A percentile compares a stretch with the other conserved stretches of the same genome.
Evolutionary conservation across 2,113 vertebrate species (phyloP).

Genomic region (Nothoprocta pentlandii): DNA sequence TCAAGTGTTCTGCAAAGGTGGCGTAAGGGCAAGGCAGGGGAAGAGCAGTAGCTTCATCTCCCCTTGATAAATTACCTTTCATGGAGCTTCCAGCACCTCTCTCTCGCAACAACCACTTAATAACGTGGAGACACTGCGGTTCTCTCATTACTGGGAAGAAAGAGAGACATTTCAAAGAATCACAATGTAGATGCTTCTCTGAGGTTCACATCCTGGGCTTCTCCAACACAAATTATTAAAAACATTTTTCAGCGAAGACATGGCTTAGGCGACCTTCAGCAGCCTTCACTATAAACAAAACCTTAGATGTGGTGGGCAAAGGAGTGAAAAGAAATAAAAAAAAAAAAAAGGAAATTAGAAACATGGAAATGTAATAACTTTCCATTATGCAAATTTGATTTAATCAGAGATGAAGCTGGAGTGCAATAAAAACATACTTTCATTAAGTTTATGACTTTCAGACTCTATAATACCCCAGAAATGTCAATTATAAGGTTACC

Average conservation of each 20-base stretch:
- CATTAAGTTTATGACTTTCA: conserved; percentile 85
- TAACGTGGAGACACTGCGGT: not conserved
- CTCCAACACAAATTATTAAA: conserved; percentile 61
- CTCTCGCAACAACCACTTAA: not conserved
- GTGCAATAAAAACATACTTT: conserved; percentile 82
- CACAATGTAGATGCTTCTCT: not conserved
- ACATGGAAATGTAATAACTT: conserved; percentile 83
- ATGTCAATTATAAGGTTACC: conserved; percentile 76
- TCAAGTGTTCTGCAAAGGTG: not conserved
- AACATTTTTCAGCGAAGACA: conserved; percentile 40
- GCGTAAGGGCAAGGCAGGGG: not conserved
- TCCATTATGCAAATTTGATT: conserved; percentile 85
- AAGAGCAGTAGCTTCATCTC: not conserved
- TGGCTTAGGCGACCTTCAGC: conserved; percentile 11
- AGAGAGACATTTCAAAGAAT: conserved; percentile 16
- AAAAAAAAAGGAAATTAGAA: conserved; percentile 72
- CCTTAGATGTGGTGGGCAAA: conserved; percentile 42
- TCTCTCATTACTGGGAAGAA: not conserved
- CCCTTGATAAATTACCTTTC: conserved; percentile 40
- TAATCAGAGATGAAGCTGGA: conserved; percentile 82
- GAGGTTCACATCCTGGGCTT: conserved; percentile 12
- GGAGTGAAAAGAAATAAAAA: not conserved
- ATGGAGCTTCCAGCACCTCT: not conserved
- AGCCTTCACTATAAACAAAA: conserved; percentile 50
- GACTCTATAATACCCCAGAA: conserved; percentile 60